Evolutionary conservation across 2,888 invertebrate species (phyloP).

Genomic region (Andrena trimmerana): DNA sequence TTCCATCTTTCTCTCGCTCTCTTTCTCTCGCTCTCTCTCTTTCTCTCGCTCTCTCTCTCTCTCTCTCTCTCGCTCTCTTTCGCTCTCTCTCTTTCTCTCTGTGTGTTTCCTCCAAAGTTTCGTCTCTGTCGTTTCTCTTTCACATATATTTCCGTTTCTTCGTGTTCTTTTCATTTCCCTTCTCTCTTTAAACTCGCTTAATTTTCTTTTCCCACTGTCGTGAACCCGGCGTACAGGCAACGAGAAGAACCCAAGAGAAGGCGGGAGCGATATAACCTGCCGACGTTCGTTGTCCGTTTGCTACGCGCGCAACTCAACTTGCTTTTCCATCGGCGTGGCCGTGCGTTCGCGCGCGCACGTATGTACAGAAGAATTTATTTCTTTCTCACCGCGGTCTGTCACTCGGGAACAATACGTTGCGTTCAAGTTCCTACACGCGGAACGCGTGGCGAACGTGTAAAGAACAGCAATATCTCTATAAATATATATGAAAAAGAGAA

Average conservation of each 20-base stretch:
- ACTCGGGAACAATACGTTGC: constrained; percentile 34
- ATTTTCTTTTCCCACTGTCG: constrained; percentile 34
- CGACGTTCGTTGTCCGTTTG: constrained; percentile 70
- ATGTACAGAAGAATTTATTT: not conserved
- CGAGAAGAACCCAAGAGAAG: constrained; percentile 79
- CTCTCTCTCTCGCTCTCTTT: constrained; percentile 18
- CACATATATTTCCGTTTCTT: constrained; percentile 8
- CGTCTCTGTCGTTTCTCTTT: not conserved
- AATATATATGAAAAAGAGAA: not conserved
- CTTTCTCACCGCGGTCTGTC: constrained; percentile 50
- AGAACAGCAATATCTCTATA: not conserved
- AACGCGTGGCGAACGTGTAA: constrained; percentile 65
- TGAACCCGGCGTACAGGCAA: constrained; percentile 63
- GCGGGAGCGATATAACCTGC: constrained; percentile 78
- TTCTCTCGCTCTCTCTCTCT: constrained; percentile 23
- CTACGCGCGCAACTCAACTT: constrained; percentile 22
- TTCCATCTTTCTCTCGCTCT: too few species aligned
- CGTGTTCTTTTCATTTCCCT: constrained; percentile 15
- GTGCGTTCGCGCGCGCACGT: constrained; percentile 8
- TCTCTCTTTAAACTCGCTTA: constrained; percentile 30
- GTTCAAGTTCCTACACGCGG: not conserved
- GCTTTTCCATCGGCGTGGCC: constrained; percentile 39
- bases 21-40: not conserved
- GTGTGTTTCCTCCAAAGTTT: constrained; percentile 12
- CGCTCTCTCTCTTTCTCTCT: constrained; percentile 15